Evolutionary conservation across 2,797 vertebrate species (phyloP).

Genomic region (Tiaroga cobitis): DNA sequence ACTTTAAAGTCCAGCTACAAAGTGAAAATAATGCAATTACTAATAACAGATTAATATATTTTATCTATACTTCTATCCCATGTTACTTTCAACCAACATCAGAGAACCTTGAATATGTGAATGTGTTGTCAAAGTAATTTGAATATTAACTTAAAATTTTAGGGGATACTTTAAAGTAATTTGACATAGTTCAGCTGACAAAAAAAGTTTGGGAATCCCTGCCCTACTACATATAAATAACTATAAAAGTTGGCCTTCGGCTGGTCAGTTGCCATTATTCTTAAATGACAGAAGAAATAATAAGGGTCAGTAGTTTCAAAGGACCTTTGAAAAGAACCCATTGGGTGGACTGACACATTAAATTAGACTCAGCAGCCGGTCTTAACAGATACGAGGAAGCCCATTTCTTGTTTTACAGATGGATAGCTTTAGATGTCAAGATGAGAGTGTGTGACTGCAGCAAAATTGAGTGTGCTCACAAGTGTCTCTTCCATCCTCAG

Average conservation of each 20-base stretch:
- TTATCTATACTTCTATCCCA: not conserved
- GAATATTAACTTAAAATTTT: not conserved
- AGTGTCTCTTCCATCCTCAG: constrained; percentile 11
- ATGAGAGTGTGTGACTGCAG: constrained; percentile 15
- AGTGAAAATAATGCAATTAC: not conserved
- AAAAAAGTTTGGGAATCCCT: not conserved
- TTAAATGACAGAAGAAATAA: constrained; percentile 13
- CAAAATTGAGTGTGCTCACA: constrained; percentile 10
- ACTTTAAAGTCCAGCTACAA: not conserved
- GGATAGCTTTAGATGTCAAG: constrained; percentile 32
- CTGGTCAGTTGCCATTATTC: not conserved
- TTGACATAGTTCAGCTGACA: not conserved
- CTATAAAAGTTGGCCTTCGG: not conserved
- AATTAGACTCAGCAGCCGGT: not conserved
- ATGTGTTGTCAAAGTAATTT: not conserved
- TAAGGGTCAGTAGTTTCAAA: not conserved
- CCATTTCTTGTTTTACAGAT: constrained; percentile 18
- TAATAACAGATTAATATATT: not conserved
- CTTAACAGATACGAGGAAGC: not conserved
- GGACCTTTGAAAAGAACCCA: not conserved
- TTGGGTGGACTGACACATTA: not conserved
- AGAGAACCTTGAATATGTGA: not conserved
- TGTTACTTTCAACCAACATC: too few species aligned
- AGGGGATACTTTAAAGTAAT: not conserved
- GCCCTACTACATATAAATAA: not conserved